These are phyloP conservation scores for Coregonus sp. DNA, from an alignment of 2,797 vertebrate species.

Conservation along the genomic window DNA sequence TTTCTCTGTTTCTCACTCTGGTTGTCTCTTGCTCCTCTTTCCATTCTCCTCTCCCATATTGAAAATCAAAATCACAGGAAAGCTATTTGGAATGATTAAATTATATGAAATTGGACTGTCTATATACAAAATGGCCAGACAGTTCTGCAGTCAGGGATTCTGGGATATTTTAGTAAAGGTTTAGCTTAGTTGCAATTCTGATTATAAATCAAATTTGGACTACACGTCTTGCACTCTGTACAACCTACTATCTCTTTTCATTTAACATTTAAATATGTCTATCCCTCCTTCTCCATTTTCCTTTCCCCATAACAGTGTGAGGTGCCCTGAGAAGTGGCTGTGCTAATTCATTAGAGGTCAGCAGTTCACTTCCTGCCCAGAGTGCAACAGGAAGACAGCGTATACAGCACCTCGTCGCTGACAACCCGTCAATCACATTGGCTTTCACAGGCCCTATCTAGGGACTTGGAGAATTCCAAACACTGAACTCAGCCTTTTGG, in stretches of 20 bases:
- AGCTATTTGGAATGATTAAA: constrained; percentile 4
- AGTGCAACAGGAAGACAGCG: constrained; percentile 67
- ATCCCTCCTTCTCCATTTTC: not conserved
- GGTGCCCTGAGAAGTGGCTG: constrained; percentile 37
- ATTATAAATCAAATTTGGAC: not conserved
- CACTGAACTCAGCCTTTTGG: constrained; percentile 23
- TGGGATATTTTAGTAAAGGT: not conserved
- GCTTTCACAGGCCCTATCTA: constrained; percentile 42
- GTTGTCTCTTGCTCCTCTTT: not conserved
- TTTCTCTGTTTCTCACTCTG: not conserved
- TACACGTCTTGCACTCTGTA: not conserved
- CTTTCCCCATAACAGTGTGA: not conserved
- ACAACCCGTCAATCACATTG: constrained; percentile 74
- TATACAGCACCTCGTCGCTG: constrained; percentile 69
- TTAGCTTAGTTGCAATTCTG: not conserved
- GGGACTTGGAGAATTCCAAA: constrained; percentile 69
- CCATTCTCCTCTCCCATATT: not conserved
- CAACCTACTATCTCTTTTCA: not conserved
- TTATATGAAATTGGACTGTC: not conserved
- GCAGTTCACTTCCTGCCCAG: constrained; percentile 69
- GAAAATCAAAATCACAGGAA: constrained; percentile 12
- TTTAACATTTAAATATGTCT: constrained; percentile 13
- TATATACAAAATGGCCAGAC: not conserved
- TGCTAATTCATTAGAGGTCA: constrained; percentile 63
- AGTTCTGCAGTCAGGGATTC: not conserved